Base-by-base conservation (phyloP, 1,140 invertebrate species). In the Elymnias hypermnestra region DNA sequence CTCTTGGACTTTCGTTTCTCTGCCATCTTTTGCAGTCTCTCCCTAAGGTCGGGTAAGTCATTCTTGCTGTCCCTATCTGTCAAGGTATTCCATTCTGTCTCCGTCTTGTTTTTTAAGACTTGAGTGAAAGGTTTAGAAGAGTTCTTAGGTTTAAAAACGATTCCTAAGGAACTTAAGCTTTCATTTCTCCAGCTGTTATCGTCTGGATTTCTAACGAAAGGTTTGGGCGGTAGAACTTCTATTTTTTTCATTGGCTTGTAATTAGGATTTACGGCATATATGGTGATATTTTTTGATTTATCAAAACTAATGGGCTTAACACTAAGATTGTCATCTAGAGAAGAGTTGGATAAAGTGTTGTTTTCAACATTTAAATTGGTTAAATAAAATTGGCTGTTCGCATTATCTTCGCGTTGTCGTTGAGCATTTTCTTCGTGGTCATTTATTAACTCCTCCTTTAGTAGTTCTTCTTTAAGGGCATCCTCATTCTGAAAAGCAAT, bases 161-260 rank as follows among this genome's bases (percentile, higher is more conserved):
- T 84, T 26, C 81, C 81, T 40, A 83, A 37, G 1, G 74, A 79
- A 61, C 71, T 84, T 25, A 84, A 63, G 44, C 81, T 83, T 63
- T 83, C 77, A 42, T 83, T 84, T 65, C 81, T 73, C 81, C 81
- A 84, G 37, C 76, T 84, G 36, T 83, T 82, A 40, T 84, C 81
- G 37, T 84, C 77, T 0, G 81, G 81, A 31, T 84, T 68, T 61
- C 78, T 54, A 19, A 75, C 44, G 45, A 78, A 75, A 5, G 53
- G 63, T 42, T 81, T 83, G 1, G 71, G 57, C 12, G 76, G 63
- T 41, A 71, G 63, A 2, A 84, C 70, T 38, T 84, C 81, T 17
- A 84, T 64, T 62, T 78, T 81, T 39, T 81, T 83, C 49, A 77
- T 61, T 7, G 71, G 72, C 46, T 72, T 84, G 41, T 84, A 84